These are phyloP conservation scores for Blomia tropicalis DNA, from an alignment of 2,888 invertebrate genomes.

Conservation along the genomic window DNA sequence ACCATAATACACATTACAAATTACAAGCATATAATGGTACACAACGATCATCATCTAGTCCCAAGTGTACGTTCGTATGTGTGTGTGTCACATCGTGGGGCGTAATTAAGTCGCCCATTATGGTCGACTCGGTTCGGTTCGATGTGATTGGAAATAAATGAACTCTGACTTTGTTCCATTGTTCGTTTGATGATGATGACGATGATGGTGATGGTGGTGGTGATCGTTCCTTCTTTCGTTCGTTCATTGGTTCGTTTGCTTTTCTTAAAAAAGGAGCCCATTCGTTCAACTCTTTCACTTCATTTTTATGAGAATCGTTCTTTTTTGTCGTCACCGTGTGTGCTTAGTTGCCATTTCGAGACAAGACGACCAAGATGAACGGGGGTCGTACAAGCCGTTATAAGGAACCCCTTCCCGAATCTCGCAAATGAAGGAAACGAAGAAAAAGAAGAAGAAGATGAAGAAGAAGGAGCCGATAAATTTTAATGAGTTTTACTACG, in stretches of 20 bases:
- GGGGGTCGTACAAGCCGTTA: no score
- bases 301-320: neutral
- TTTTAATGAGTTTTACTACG: conserved; percentile 12
- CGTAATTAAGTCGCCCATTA: neutral
- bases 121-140: neutral
- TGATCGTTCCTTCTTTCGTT: neutral
- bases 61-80: no score
- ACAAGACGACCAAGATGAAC: neutral
- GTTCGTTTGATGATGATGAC: no score
- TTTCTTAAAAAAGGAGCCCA: no score
- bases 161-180: neutral
- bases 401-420: no score
- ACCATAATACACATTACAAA: neutral
- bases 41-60: no score
- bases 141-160: conserved; percentile 5
- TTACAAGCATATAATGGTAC: no score
- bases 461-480: conserved; percentile 7
- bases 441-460: neutral
- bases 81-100: neutral
- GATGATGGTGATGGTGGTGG: no score
- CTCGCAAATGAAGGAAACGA: neutral
- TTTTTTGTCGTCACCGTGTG: conserved; percentile 10
- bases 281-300: neutral
- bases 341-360: neutral
- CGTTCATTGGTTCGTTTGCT: no score